These are phyloP conservation scores for Yponomeuta malinellus DNA, from an alignment of 2,888 invertebrate species.

Conservation along the genomic window DNA sequence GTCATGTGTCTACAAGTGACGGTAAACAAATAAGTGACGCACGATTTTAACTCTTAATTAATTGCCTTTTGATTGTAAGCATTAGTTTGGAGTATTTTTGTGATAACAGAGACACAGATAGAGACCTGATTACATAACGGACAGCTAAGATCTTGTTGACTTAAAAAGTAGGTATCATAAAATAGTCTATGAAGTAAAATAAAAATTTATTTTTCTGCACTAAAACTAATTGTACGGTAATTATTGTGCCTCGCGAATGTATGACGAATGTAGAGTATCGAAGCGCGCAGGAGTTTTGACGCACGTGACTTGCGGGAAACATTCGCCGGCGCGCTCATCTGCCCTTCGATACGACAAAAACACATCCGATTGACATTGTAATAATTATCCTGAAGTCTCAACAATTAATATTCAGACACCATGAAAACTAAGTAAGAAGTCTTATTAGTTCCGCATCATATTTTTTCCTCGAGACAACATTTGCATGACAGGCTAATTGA, in stretches of 20 bases:
- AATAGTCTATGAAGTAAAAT: not conserved
- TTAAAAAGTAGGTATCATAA: not conserved
- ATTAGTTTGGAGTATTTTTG: constrained; percentile 1
- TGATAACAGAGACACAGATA: not conserved
- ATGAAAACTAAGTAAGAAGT: not conserved
- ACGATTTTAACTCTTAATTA: constrained; percentile 6
- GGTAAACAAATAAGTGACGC: constrained; percentile 8
- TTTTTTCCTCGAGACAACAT: constrained; percentile 33
- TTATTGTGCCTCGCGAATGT: not conserved
- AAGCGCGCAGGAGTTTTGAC: constrained; percentile 21
- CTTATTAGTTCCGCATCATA: constrained; percentile 10
- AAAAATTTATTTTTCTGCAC: no score
- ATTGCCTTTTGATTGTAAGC: constrained; percentile 3
- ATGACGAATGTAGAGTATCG: not conserved
- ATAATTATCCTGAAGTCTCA: not conserved
- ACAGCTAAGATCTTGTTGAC: not conserved
- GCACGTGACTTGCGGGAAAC: constrained; percentile 49
- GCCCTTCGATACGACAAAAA: not conserved
- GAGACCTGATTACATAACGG: not conserved
- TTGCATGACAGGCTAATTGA: constrained; percentile 47
- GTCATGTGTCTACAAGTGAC: constrained; percentile 1
- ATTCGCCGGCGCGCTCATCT: constrained; percentile 26
- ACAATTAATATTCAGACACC: constrained; percentile 1
- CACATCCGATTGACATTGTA: not conserved
- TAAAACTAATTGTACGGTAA: no score